phyloP scores from a whole-genome alignment of 1,140 invertebrate genomes.

The Solenopsis invicta region DNA sequence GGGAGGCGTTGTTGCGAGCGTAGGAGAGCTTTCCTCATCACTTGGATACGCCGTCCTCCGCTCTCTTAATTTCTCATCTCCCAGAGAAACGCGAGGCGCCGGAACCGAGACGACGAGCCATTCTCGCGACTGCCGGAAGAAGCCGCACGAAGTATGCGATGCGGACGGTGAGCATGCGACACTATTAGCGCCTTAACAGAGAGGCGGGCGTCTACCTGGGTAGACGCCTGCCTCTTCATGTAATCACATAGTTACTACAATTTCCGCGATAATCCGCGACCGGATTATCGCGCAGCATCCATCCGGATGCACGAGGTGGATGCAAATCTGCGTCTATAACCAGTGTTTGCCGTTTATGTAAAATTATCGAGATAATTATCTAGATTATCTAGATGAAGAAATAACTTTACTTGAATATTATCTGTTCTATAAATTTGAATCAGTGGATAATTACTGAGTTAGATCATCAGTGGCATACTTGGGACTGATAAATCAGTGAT shows the following conservation, averaged over 20 bases:
- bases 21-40: constrained; percentile 35
- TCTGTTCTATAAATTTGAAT: too few relatives aligned
- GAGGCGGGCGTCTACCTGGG: too few relatives aligned
- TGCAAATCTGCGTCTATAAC: constrained; percentile 15
- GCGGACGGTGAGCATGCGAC: constrained; percentile 13
- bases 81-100: constrained; percentile 7
- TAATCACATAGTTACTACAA: constrained; percentile 68
- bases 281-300: constrained; percentile 32
- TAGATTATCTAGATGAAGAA: too few relatives aligned
- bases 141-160: constrained; percentile 2
- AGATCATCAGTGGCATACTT: too few relatives aligned
- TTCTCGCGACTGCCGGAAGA: constrained; percentile 3
- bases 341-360: too few relatives aligned
- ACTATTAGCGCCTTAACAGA: constrained; percentile 18
- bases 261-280: constrained; percentile 60
- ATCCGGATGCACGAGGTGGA: background rate
- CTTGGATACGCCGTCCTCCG: background rate
- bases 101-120: background rate
- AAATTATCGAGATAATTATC: too few relatives aligned
- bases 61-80: constrained; percentile 59
- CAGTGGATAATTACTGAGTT: too few relatives aligned
- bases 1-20: background rate
- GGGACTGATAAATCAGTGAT: too few relatives aligned
- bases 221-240: constrained; percentile 11
- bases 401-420: too few relatives aligned